A percentile compares a stretch with the other conserved stretches of the same genome.
phyloP scores from a whole-genome alignment of 2,888 invertebrate genomes.

The Ichneumoninae sp. region DNA sequence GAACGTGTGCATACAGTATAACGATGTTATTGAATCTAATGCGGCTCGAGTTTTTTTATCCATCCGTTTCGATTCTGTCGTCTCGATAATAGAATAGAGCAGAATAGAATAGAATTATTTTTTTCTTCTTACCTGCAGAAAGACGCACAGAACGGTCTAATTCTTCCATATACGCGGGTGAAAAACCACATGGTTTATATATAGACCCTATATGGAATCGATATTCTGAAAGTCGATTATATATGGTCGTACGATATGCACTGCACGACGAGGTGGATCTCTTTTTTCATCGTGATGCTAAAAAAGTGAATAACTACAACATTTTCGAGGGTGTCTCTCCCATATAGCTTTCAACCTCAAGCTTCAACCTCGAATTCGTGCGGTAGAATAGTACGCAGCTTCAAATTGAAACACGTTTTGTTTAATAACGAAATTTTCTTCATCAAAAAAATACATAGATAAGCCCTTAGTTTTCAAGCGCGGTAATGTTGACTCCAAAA shows the following conservation, averaged over 20 bases:
- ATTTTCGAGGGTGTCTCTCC: too few relatives aligned
- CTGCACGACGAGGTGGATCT: neutral
- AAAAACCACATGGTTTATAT: constrained; percentile 2
- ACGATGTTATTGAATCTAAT: constrained; percentile 34
- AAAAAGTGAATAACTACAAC: neutral
- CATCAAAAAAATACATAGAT: too few relatives aligned
- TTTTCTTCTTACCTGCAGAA: neutral
- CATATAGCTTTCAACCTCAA: too few relatives aligned
- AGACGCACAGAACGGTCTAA: neutral
- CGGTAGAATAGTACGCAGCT: too few relatives aligned
- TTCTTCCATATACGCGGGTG: neutral
- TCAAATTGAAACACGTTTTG: too few relatives aligned
- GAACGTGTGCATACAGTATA: neutral
- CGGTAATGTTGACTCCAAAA: too few relatives aligned
- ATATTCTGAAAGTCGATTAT: constrained; percentile 7
- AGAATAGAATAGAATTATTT: neutral
- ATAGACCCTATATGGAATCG: constrained; percentile 1
- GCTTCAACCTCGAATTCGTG: too few relatives aligned
- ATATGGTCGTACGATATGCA: neutral
- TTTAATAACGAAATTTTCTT: too few relatives aligned
- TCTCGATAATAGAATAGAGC: neutral
- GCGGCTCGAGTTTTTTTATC: constrained; percentile 13
- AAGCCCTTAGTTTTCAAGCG: too few relatives aligned
- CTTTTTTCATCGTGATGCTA: neutral
- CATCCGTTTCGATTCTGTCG: constrained; percentile 1